Evolutionary conservation across 92 coral and sea anemone genomes (phyloP).

Genomic region (Porites rus): DNA sequence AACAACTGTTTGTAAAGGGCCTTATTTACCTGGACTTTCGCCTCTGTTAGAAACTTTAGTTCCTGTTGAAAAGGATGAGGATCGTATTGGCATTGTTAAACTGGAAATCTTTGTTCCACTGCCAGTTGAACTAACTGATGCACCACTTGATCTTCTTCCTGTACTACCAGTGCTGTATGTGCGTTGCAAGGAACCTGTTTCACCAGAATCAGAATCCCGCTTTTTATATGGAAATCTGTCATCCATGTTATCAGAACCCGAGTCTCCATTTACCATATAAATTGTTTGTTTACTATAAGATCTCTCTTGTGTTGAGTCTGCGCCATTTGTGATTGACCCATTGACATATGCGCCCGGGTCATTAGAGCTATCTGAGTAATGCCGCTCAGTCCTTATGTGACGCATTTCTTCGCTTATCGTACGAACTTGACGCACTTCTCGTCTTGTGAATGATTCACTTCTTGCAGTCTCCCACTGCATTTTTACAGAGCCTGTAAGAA

Average conservation of each 20-base stretch:
- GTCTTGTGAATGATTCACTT: conserved; percentile 61
- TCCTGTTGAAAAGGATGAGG: conserved; percentile 54
- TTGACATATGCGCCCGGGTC: conserved; percentile 13
- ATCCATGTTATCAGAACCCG: not conserved
- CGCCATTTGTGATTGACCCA: conserved; percentile 29
- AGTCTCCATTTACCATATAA: conserved; percentile 49
- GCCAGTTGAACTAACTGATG: conserved; percentile 58
- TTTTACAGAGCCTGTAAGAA: not conserved
- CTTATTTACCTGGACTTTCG: conserved; percentile 40
- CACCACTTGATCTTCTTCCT: conserved; percentile 44
- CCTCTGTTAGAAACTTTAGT: conserved; percentile 26
- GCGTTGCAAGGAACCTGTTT: conserved; percentile 42
- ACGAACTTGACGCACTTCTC: conserved; percentile 68
- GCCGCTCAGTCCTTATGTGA: conserved; percentile 16
- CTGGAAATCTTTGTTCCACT: conserved; percentile 69
- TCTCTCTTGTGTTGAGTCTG: conserved; percentile 7
- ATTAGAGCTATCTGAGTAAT: conserved; percentile 1
- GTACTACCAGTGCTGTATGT: conserved; percentile 40
- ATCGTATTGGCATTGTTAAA: conserved; percentile 67
- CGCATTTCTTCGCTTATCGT: conserved; percentile 57
- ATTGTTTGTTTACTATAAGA: conserved; percentile 29
- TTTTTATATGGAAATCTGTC: conserved; percentile 33
- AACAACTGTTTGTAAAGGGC: too few relatives aligned
- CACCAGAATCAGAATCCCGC: conserved; percentile 69
- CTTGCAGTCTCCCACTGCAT: conserved; percentile 70